phyloP scores from a whole-genome alignment of 2,797 vertebrate genomes.

The Poecilia velifera region DNA sequence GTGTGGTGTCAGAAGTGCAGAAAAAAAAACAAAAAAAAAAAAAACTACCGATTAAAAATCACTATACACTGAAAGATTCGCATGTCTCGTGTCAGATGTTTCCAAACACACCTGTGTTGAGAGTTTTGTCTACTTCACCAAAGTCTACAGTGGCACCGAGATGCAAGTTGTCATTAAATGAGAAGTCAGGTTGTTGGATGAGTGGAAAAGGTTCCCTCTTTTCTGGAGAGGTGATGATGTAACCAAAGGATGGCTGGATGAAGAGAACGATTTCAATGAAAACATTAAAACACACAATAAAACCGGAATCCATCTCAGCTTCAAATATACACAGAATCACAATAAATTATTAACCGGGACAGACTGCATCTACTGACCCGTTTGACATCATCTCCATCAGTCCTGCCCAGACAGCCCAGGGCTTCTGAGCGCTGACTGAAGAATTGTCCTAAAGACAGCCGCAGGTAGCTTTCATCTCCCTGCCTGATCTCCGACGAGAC shows the following conservation, averaged over 20 bases:
- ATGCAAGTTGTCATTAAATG: slow-evolving; percentile 57
- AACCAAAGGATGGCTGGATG: slow-evolving; percentile 95
- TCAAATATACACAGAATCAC: neutral
- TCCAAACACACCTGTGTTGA: slow-evolving; percentile 82
- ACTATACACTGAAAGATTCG: too few relatives aligned
- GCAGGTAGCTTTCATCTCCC: slow-evolving; percentile 88
- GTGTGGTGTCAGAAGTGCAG: neutral
- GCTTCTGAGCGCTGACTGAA: slow-evolving; percentile 95
- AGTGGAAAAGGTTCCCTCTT: slow-evolving; percentile 91
- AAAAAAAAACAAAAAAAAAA: too few relatives aligned
- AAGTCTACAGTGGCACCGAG: slow-evolving; percentile 69
- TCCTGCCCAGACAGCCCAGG: slow-evolving; percentile 88
- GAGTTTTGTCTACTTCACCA: slow-evolving; percentile 75
- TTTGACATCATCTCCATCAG: slow-evolving; percentile 81
- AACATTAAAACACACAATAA: neutral
- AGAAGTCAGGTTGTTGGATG: slow-evolving; percentile 81
- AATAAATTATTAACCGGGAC: neutral
- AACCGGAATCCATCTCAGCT: neutral
- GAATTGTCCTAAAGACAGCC: slow-evolving; percentile 92
- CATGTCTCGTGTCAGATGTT: neutral
- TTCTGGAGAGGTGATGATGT: slow-evolving; percentile 93
- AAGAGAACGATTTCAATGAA: slow-evolving; percentile 8
- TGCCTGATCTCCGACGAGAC: slow-evolving; percentile 81
- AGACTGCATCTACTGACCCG: slow-evolving; percentile 81
- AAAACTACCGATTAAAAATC: too few relatives aligned